Conservation (phyloP, 2,888 invertebrate genomes). For the Pachymerium ferrugineum region DNA sequence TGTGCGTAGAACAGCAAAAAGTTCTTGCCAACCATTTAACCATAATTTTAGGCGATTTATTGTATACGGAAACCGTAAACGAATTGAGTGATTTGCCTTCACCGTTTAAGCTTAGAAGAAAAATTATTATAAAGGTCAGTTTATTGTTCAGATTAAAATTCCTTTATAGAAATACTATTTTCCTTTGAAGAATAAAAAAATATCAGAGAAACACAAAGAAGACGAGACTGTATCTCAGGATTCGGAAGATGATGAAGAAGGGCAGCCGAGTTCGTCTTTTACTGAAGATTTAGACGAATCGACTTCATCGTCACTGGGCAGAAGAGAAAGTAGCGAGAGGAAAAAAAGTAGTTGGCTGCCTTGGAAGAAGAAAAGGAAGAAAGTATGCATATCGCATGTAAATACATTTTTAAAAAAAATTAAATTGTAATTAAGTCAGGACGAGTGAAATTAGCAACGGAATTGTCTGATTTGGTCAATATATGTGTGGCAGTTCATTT, state of each 20-base stretch:
- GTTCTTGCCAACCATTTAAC: slow-evolving; percentile 21
- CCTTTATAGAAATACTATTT: neutral
- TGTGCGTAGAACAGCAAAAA: slow-evolving; percentile 38
- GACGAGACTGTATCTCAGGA: neutral
- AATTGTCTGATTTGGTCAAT: slow-evolving; percentile 48
- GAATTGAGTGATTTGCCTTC: slow-evolving; percentile 49
- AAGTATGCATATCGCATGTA: too few relatives aligned
- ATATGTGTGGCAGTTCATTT: slow-evolving; percentile 49
- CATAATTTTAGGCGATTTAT: slow-evolving; percentile 42
- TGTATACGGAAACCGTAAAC: slow-evolving; percentile 47
- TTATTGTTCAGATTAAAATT: neutral
- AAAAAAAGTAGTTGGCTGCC: neutral
- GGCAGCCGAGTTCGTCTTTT: too few relatives aligned
- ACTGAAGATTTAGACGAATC: too few relatives aligned
- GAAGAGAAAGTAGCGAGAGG: neutral
- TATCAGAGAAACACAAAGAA: neutral
- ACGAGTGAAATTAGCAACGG: slow-evolving; percentile 34
- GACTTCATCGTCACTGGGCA: too few relatives aligned
- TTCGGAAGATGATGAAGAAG: slow-evolving; percentile 4
- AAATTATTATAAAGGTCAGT: slow-evolving; percentile 52
- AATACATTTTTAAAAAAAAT: too few relatives aligned
- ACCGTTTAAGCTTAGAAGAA: slow-evolving; percentile 50
- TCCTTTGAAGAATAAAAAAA: neutral
- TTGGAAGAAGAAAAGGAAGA: neutral
- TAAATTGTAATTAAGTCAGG: neutral